Evolutionary conservation across 2,797 vertebrate species (phyloP), one percentile per base, ranked within the genome.

Genomic region (Tangara arthus): DNA sequence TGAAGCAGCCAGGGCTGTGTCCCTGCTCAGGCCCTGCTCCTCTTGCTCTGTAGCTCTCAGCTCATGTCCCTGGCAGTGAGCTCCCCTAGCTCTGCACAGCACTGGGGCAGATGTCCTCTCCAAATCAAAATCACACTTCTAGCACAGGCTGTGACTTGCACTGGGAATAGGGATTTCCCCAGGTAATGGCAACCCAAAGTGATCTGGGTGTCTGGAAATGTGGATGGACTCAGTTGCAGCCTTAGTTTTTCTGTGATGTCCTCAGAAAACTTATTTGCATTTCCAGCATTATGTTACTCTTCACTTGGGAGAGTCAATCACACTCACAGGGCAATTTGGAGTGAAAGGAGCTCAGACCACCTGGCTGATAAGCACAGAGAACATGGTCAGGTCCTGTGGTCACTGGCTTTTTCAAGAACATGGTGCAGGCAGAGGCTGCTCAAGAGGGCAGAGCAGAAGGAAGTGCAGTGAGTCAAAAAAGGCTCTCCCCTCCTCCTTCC

Each of bases 351-450:
- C 55, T 71, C 2, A 3, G 56, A 53, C 12, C n/a, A 23, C 18
- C 22, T 69, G 19, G 22, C n/a, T 68, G 30, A 69, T 35, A 34
- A 41, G 20, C 22, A 35, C 34, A 30, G n/a, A 44, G 23, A 24
- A 46, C 41, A n/a, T 0, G 0, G 34, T 4, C 23, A 55, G 55
- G 28, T 59, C 27, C 6, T 0, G 17, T 1, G 1, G 15, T 20
- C 59, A 30, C 28, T 19, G 37, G 19, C 5, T 34, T 35, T 22
- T 55, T 34, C 41, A 27, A 3, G 7, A 41, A 12, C 20, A 7
- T 0, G 0, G 15, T 24, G 44, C 1, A 1, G 30, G 30, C 66
- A 89, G 55, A 84, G n/a, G 28, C 10, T 66, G 41, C 2, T 35
- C 42, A 35, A 1, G 1, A 26, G 26, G 4, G 13, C 30, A 53